phyloP scores from a whole-genome alignment of 2,113 vertebrate species.

The Smithornis capensis region DNA sequence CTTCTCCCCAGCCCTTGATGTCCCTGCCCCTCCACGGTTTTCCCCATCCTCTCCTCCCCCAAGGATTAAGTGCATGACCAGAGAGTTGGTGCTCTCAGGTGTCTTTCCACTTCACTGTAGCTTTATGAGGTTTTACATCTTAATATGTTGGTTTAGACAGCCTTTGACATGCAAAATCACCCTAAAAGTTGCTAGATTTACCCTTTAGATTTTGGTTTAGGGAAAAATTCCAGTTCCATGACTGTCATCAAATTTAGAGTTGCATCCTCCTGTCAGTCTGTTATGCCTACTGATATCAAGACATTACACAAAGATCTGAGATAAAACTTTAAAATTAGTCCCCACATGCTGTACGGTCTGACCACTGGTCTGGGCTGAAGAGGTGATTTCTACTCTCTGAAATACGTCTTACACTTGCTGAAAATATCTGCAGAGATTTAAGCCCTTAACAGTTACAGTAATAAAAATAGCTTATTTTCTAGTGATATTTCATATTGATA shows the following conservation, averaged over 20 bases:
- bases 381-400: background rate
- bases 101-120: background rate
- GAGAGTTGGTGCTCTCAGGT: background rate
- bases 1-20: background rate
- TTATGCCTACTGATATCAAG: background rate
- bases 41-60: background rate
- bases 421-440: background rate
- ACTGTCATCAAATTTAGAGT: background rate
- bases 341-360: background rate
- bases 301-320: background rate
- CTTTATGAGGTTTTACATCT: background rate
- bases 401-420: background rate
- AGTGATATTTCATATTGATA: background rate
- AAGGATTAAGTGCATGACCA: background rate
- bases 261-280: background rate
- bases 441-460: background rate
- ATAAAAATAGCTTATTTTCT: background rate
- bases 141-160: background rate
- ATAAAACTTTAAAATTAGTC: background rate
- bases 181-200: background rate
- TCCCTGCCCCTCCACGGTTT: no score
- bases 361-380: background rate
- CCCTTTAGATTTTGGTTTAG: background rate
- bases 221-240: background rate
- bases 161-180: background rate